These are phyloP conservation scores for Morinoia aosen DNA, from an alignment of 2,888 invertebrate species.

Conservation along the genomic window DNA sequence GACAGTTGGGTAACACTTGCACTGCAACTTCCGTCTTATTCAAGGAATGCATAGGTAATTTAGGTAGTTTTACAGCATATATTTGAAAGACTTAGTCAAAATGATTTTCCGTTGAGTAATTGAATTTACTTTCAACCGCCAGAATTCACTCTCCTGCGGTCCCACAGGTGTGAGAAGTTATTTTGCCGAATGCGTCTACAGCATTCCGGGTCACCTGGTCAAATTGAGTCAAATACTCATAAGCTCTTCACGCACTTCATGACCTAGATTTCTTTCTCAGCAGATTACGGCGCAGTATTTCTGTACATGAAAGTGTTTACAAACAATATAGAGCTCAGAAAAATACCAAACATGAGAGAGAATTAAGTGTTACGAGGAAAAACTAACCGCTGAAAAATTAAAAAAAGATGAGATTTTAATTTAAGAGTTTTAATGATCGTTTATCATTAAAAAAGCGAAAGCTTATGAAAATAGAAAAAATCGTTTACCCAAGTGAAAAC, in stretches of 20 bases:
- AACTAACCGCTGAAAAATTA: too few relatives aligned
- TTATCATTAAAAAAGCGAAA: neutral
- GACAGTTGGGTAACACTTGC: too few relatives aligned
- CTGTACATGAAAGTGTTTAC: neutral
- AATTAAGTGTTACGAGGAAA: too few relatives aligned
- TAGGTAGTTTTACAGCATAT: neutral
- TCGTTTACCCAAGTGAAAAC: neutral
- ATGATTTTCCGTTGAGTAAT: neutral
- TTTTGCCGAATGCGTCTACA: neutral
- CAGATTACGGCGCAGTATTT: neutral
- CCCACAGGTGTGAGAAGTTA: neutral
- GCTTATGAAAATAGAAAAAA: neutral
- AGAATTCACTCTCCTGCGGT: neutral
- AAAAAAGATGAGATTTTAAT: neutral
- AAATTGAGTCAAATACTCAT: neutral
- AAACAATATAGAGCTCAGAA: neutral
- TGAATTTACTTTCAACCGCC: neutral
- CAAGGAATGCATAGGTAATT: neutral
- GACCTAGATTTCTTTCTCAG: neutral
- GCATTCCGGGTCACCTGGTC: neutral
- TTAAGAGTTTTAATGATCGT: neutral
- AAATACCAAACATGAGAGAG: too few relatives aligned
- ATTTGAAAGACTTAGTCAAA: neutral
- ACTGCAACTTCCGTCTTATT: neutral
- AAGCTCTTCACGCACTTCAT: neutral